Evolutionary conservation across 2,888 invertebrate genomes (phyloP).

Genomic region (Conomelus anceps): DNA sequence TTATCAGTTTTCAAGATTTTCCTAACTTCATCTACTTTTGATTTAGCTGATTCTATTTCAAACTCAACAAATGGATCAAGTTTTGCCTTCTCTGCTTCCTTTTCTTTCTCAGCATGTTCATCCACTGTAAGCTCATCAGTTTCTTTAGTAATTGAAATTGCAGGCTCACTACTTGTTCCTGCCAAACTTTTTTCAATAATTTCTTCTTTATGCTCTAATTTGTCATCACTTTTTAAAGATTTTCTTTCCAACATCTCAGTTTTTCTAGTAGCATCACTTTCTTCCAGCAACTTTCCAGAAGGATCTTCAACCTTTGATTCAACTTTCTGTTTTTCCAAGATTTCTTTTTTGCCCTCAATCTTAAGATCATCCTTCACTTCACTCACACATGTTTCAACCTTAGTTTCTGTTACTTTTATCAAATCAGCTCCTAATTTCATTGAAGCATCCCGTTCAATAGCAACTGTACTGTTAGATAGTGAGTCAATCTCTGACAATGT

Average conservation of each 20-base stretch:
- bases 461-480: conserved; percentile 4
- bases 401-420: not conserved
- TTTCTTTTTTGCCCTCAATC: not conserved
- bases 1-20: not conserved
- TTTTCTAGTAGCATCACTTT: not conserved
- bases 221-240: not conserved
- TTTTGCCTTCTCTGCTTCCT: not conserved
- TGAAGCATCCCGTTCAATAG: not conserved
- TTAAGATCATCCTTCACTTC: not conserved
- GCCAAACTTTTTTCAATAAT: not conserved
- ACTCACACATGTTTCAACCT: not conserved
- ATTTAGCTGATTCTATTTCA: conserved; percentile 1
- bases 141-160: not conserved
- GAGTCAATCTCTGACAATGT: conserved; percentile 28
- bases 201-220: not conserved
- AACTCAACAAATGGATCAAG: not conserved
- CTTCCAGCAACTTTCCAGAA: not conserved
- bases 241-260: not conserved
- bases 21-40: conserved; percentile 8
- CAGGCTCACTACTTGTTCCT: not conserved
- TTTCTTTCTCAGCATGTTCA: not conserved
- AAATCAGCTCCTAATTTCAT: not conserved
- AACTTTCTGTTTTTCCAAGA: not conserved
- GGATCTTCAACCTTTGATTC: not conserved
- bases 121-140: not conserved